Evolutionary conservation across 1,140 invertebrate genomes (phyloP), one percentile per base, ranked within the genome.

Genomic region (Bradynema listronoti): DNA sequence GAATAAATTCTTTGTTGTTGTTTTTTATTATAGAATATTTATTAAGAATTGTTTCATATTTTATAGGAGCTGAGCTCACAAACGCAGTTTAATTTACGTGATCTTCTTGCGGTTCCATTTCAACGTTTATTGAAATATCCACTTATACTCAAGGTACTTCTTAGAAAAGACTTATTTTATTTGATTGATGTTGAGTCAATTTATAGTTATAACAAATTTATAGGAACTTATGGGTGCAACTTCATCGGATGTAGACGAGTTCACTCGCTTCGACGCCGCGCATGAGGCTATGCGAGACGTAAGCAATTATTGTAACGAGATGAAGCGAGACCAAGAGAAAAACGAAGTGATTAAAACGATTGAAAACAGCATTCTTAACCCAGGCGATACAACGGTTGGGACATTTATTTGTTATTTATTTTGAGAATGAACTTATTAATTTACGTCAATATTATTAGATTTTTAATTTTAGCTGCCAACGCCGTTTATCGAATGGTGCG

Each of bases 81-180:
- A 81, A 29, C 77, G 78, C 78, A 80, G 62, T 80, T 81, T 56
- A 64, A 71, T 56, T 63, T 81, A 33, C 65, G 78, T 47, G 80
- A 81, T 60, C 61, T 81, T 25, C 64, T 81, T 19, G 74, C 77
- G 60, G 77, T 81, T 3, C 80, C 80, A 14, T 80, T 81, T 78
- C 80, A 81, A 67, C 58, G 80, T 63, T 78, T 81, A 5, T 66
- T 81, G 6, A 81, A 81, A 60, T 81, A 81, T 58, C 79, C 80
- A 59, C 68, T 81, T 16, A 57, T 81, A 25, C 56, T 81, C 11
- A 67, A 79, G 73, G 80, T 80, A 69, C 54, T 66, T 59, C 22
- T 33, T 32, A 58, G 56, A 29, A 42, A 51, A 41, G 11, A 9
- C 1, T 11, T 11, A 19, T 11, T 11, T 39, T 11, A 11, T 39